Evolutionary conservation across 2,113 vertebrate genomes (phyloP), one percentile per base, ranked within the genome.

Genomic region (Recurvirostra avosetta): DNA sequence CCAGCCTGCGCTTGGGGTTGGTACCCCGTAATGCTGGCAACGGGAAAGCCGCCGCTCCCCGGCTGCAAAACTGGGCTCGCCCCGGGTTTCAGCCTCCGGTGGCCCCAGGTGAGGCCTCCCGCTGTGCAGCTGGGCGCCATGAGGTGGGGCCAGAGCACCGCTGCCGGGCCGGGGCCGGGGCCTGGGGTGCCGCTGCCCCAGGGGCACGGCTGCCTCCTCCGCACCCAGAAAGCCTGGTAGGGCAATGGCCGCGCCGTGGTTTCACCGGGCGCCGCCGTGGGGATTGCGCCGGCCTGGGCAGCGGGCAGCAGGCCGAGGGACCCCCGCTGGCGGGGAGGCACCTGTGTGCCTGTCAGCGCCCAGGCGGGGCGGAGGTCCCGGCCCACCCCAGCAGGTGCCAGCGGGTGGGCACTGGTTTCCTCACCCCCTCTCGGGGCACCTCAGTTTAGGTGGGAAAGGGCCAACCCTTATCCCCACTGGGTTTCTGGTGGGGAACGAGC

Each of bases 91-190:
- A 9, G 55, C n/a, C 58, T 2, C 45, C 26, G 20, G n/a, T 11
- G 74, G 41, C 88, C 88, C 70, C 50, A 8, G 55, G 90, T 49
- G 78, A 56, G 67, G 80, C 75, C 81, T 96, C 86, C 88, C 88
- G 94, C 93, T 72, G 90, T 95, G 93, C 95, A 50, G 87, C 79
- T 16, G 87, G 87, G 94, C 80, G 93, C 95, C 96, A 95, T 95
- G 81, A 97, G 96, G 94, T 79, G 96, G 97, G 95, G 95, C 95
- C 95, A 96, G 94, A 96, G 94, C 88, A 6, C 93, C 52, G 73
- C 92, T 1, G 90, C n/a, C 50, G 34, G 41, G 45, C 40, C 29
- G 87, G 91, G 61, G 7, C 18, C 45, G 29, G 87, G 91, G 56
- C 36, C 13, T 4, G n/a, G n/a, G 67, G 74, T 34, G 84, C 71